A percentile compares a stretch with the other conserved stretches of the same genome.
Evolutionary conservation across 2,888 invertebrate genomes (phyloP).

Genomic region (Polia nebulosa): DNA sequence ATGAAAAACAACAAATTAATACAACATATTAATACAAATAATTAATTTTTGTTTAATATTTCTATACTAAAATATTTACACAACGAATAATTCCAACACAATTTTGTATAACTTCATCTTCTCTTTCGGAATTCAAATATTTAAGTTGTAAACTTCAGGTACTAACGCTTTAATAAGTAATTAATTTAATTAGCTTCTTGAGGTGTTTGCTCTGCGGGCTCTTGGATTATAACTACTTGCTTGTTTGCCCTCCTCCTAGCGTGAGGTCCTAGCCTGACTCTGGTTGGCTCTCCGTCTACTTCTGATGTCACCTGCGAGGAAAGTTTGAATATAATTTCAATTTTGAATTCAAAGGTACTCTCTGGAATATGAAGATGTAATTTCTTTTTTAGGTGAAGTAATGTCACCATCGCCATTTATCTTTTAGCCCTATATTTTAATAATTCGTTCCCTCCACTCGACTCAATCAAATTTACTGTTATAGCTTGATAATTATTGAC

Average conservation of each 20-base stretch:
- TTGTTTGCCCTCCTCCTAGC: slow-evolving; percentile 80
- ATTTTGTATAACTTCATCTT: slow-evolving; percentile 41
- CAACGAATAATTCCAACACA: slow-evolving; percentile 37
- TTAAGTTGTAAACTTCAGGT: slow-evolving; percentile 38
- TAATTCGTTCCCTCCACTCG: too few species aligned
- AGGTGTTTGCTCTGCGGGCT: slow-evolving; percentile 57
- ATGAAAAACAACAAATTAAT: slow-evolving; percentile 2
- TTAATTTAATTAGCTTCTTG: slow-evolving; percentile 49
- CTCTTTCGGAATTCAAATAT: slow-evolving; percentile 22
- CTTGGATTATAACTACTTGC: slow-evolving; percentile 72
- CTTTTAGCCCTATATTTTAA: too few species aligned
- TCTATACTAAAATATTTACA: slow-evolving; percentile 43
- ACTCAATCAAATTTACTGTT: too few species aligned
- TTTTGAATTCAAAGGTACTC: background rate
- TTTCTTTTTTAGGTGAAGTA: too few species aligned
- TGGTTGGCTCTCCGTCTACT: slow-evolving; percentile 69
- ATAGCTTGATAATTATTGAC: too few species aligned
- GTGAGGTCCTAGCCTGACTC: slow-evolving; percentile 75
- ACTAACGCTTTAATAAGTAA: slow-evolving; percentile 31
- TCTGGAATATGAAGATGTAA: background rate
- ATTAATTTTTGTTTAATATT: slow-evolving; percentile 16
- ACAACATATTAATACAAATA: background rate
- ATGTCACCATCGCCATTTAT: too few species aligned
- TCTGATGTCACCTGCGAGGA: slow-evolving; percentile 71
- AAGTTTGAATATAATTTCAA: slow-evolving; percentile 9